Evolutionary conservation across 2,888 invertebrate genomes (phyloP), one percentile per base, ranked within the genome.

Genomic region (Ophion obscuratus): DNA sequence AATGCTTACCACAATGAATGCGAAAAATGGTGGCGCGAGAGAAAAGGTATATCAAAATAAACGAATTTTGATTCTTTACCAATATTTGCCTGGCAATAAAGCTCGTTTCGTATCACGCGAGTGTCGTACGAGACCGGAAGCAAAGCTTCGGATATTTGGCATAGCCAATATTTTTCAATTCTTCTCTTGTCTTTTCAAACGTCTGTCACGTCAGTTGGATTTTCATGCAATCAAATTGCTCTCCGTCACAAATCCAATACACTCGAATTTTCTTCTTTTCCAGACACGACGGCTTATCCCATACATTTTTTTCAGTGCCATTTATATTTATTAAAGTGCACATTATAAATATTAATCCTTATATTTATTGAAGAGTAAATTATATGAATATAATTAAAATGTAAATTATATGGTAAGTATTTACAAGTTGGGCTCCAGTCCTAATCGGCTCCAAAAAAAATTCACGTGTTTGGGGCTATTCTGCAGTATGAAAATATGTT

Each of bases 171-270:
- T 80, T 68, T 20, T 67, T 20, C 4, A 47, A 62, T 11, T 44
- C 14, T 20, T 44, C 66, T 20, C 11, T n/a, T 9, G 47, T 53
- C 7, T 40, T 78, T 47, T 68, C 47, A 36, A 61, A 14, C 10
- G 47, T 59, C 10, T 10, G 59, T 77, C 59, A 40, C 9, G 17
- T 73, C 24, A 10, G 20, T 78, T 66, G 76, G 73, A 81, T 57
- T 53, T 78, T 88, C 80, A 71, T 83, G 88, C 88, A 87, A 87
- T 88, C 17, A 66, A 86, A 88, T 87, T 88, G 88, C 88, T 80
- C 87, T 85, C 74, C 66, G 81, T 85, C 80, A 81, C 71, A 71
- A 66, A 40, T 75, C 79, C 79, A 80, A 68, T 7, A 44, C 20
- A n/a, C 36, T 10, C 53, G 14, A 59, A 20, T 36, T n/a, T 24